Percentiles rank a stretch among this genome's conserved stretches.
phyloP scores from a whole-genome alignment of 2,888 invertebrate species.

The Drosophila nr. medialis region DNA sequence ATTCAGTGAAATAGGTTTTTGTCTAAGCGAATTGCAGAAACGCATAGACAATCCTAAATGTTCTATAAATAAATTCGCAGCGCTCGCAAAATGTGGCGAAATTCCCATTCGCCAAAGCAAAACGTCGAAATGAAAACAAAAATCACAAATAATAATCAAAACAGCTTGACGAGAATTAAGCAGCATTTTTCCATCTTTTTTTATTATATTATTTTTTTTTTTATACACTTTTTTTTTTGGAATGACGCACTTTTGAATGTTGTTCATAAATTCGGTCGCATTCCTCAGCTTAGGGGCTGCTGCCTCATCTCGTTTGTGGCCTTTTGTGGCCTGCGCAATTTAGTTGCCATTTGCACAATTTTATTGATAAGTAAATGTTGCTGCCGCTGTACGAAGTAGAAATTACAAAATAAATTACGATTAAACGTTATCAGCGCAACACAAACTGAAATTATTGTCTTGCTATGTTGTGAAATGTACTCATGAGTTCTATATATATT shows the following conservation, averaged over 20 bases:
- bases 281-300: slow-evolving; percentile 11
- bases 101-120: slow-evolving; percentile 51
- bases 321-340: slow-evolving; percentile 43
- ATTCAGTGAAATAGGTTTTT: slow-evolving; percentile 36
- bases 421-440: slow-evolving; percentile 44
- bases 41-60: slow-evolving; percentile 67
- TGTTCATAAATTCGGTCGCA: slow-evolving; percentile 22
- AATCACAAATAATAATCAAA: slow-evolving; percentile 10
- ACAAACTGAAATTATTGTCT: slow-evolving; percentile 35
- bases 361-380: slow-evolving; percentile 35
- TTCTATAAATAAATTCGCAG: slow-evolving; percentile 37
- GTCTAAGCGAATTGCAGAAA: slow-evolving; percentile 47
- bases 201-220: too few relatives aligned
- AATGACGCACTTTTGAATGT: slow-evolving; percentile 47
- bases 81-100: slow-evolving; percentile 63
- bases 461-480: slow-evolving; percentile 26
- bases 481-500: slow-evolving; percentile 4
- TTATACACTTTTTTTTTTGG: neutral
- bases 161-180: neutral
- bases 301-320: slow-evolving; percentile 5
- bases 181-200: neutral
- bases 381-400: slow-evolving; percentile 13
- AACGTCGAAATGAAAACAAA: neutral
- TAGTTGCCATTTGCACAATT: slow-evolving; percentile 50
- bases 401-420: slow-evolving; percentile 54